Conservation (phyloP, 2,888 invertebrate species). For the Unio pictorum region DNA sequence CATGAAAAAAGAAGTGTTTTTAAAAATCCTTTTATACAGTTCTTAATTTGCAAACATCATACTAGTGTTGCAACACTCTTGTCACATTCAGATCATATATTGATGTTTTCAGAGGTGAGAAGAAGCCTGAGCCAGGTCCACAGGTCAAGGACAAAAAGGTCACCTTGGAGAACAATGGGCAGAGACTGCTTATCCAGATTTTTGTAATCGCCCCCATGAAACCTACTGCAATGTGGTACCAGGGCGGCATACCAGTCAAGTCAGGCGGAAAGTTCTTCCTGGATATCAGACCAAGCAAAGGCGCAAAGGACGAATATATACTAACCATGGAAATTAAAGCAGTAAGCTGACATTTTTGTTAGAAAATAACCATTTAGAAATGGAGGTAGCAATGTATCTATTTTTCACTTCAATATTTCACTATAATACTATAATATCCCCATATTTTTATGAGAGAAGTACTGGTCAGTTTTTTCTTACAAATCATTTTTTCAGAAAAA, state of each 20-base stretch:
- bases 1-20: too few relatives aligned
- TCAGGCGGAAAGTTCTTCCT: slow-evolving; percentile 88
- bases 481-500: too few relatives aligned
- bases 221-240: slow-evolving; percentile 58
- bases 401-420: too few relatives aligned
- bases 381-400: too few relatives aligned
- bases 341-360: slow-evolving; percentile 51
- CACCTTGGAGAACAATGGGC: slow-evolving; percentile 90
- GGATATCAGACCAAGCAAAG: slow-evolving; percentile 81
- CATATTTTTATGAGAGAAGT: too few relatives aligned
- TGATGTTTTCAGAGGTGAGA: slow-evolving; percentile 1
- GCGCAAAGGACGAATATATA: slow-evolving; percentile 75
- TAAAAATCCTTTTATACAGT: too few relatives aligned
- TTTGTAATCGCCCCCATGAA: slow-evolving; percentile 41
- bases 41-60: too few relatives aligned
- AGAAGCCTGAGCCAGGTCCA: slow-evolving; percentile 24
- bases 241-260: slow-evolving; percentile 81
- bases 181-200: slow-evolving; percentile 51
- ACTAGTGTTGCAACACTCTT: too few relatives aligned
- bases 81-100: too few relatives aligned
- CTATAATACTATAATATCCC: too few relatives aligned
- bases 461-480: too few relatives aligned
- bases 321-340: slow-evolving; percentile 56
- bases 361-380: too few relatives aligned
- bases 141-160: slow-evolving; percentile 83